Evolutionary conservation across 2,113 vertebrate species (phyloP).

Genomic region (Misgurnus anguillicaudatus): DNA sequence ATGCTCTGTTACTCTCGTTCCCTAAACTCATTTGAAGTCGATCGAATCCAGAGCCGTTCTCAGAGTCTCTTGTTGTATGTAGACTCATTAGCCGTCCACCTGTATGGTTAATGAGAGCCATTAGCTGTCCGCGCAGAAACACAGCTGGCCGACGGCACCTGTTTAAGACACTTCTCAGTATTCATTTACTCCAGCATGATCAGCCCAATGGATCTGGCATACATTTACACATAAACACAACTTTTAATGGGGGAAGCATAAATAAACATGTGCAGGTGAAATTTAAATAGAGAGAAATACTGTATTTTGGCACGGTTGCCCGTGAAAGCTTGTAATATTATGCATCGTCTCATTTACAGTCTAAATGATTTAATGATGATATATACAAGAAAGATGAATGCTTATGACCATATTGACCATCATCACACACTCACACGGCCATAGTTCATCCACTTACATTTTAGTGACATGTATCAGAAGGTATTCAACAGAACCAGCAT

Average conservation of each 20-base stretch:
- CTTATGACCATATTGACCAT: slow-evolving; percentile 34
- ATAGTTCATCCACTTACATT: slow-evolving; percentile 14
- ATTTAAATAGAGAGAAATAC: no score
- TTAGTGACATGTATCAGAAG: slow-evolving; percentile 21
- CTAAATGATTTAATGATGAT: slow-evolving; percentile 48
- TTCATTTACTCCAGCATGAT: no score
- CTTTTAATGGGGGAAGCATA: slow-evolving; percentile 7
- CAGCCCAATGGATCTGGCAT: not conserved
- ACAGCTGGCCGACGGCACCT: slow-evolving; percentile 67
- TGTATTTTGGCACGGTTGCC: no score
- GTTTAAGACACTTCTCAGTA: slow-evolving; percentile 57
- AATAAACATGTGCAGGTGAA: not conserved
- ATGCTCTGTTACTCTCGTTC: slow-evolving; percentile 34
- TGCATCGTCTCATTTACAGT: not conserved
- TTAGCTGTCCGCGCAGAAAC: slow-evolving; percentile 68
- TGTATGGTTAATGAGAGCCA: slow-evolving; percentile 69
- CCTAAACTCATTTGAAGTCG: slow-evolving; percentile 49
- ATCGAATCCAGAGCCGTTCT: not conserved
- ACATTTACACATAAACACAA: slow-evolving; percentile 27
- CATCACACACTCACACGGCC: slow-evolving; percentile 33
- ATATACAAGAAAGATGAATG: slow-evolving; percentile 42
- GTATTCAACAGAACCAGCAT: not conserved
- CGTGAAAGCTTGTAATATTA: no score
- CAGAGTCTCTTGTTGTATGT: slow-evolving; percentile 18
- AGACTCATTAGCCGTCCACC: slow-evolving; percentile 62